Conservation (phyloP, 1,140 invertebrate genomes). For the Trichonephila clavata region DNA sequence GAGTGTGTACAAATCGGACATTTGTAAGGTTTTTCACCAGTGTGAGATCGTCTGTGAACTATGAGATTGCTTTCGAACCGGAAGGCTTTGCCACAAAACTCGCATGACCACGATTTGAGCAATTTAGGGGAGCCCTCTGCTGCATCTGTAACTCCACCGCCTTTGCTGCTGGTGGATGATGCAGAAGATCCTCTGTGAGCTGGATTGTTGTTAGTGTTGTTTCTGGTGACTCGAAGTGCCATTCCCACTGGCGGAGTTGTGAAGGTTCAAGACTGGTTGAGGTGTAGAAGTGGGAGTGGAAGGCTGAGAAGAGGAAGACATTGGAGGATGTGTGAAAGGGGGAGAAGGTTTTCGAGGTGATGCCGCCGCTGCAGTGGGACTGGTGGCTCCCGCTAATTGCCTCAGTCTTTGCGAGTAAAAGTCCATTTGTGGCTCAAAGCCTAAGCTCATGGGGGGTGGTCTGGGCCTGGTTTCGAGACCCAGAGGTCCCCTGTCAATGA, state of each 20-base stretch:
- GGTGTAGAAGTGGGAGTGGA: constrained; percentile 74
- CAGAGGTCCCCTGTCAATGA: constrained; percentile 76
- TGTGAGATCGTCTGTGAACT: constrained; percentile 92
- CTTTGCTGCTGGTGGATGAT: constrained; percentile 71
- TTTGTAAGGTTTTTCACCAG: constrained; percentile 85
- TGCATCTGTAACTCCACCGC: constrained; percentile 58
- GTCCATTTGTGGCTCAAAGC: constrained; percentile 92
- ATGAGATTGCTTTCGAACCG: constrained; percentile 95
- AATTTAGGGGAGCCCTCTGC: constrained; percentile 72
- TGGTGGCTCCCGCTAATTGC: constrained; percentile 96
- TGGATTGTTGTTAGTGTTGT: constrained; percentile 78
- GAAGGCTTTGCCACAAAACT: constrained; percentile 95
- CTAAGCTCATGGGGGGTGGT: constrained; percentile 72
- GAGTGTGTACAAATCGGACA: constrained; percentile 84
- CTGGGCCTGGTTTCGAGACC: constrained; percentile 62
- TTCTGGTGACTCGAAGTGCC: constrained; percentile 47
- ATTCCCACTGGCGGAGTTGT: constrained; percentile 57
- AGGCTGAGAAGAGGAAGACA: constrained; percentile 73
- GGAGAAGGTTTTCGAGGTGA: constrained; percentile 63
- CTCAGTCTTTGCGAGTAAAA: constrained; percentile 99
- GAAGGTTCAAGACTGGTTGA: constrained; percentile 64
- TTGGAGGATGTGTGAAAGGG: constrained; percentile 73
- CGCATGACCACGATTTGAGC: constrained; percentile 81
- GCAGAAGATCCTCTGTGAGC: constrained; percentile 81
- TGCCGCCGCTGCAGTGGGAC: constrained; percentile 83